phyloP scores from a whole-genome alignment of 2,888 invertebrate species.

The Buathra laborator region DNA sequence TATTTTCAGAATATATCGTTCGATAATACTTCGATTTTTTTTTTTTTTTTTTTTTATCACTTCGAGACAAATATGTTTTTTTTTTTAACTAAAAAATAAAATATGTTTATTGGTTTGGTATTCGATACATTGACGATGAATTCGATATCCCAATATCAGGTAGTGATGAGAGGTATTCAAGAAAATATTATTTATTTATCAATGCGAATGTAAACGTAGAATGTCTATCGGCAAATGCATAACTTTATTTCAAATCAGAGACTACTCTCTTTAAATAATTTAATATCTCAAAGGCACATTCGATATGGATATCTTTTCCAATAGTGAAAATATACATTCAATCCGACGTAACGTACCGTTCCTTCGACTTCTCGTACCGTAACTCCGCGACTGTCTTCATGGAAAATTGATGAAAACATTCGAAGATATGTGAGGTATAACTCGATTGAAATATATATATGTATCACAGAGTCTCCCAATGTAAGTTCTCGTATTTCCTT shows the following conservation, averaged over 20 bases:
- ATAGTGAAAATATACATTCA: slow-evolving; percentile 1
- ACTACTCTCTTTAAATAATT: background rate
- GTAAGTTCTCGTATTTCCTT: background rate
- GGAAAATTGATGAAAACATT: slow-evolving; percentile 50
- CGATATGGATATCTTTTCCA: background rate
- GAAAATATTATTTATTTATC: too few species aligned
- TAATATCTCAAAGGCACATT: background rate
- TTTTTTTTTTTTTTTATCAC: too few species aligned
- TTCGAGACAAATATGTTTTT: too few species aligned
- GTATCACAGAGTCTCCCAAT: background rate
- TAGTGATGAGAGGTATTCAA: too few species aligned
- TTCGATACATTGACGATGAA: too few species aligned
- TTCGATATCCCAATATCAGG: too few species aligned
- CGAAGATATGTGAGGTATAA: slow-evolving; percentile 30
- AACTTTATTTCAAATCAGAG: background rate
- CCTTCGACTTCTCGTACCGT: slow-evolving; percentile 1
- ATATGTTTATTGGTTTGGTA: too few species aligned
- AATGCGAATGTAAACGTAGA: too few species aligned
- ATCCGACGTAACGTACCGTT: background rate
- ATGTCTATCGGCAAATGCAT: too few species aligned
- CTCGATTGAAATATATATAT: slow-evolving; percentile 49
- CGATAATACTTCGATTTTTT: too few species aligned
- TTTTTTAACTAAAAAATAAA: too few species aligned
- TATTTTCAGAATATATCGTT: too few species aligned
- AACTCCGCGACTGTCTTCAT: background rate